Percentiles rank a stretch among this genome's conserved stretches.
phyloP scores from a whole-genome alignment of 2,113 vertebrate species.

The Himantopus leucocephalus region DNA sequence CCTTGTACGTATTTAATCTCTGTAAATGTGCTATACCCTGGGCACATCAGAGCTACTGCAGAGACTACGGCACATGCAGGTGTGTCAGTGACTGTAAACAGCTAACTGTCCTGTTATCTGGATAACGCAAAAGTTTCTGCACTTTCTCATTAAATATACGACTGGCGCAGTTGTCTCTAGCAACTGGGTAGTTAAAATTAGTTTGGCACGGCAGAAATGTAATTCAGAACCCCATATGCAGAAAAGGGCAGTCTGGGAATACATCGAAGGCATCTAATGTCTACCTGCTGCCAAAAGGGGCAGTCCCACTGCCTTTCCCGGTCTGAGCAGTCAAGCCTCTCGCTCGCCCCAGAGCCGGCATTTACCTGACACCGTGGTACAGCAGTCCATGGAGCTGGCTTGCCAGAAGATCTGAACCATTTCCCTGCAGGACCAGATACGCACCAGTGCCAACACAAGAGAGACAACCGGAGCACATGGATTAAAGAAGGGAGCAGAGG shows the following conservation, averaged over 20 bases:
- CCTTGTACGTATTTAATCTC: background rate
- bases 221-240: background rate
- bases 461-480: background rate
- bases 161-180: background rate
- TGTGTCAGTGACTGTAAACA: background rate
- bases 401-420: background rate
- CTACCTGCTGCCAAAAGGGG: background rate
- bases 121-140: background rate
- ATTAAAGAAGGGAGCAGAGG: background rate
- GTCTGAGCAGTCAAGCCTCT: background rate
- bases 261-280: background rate
- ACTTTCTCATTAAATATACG: background rate
- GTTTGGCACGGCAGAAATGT: background rate
- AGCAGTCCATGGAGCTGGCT: background rate
- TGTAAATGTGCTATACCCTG: background rate
- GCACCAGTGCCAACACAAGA: background rate
- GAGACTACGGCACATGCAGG: background rate
- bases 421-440: background rate
- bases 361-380: background rate
- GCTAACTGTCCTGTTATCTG: background rate
- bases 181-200: background rate
- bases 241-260: background rate
- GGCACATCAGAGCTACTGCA: background rate
- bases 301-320: background rate
- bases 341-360: background rate